phyloP scores from a whole-genome alignment of 2,113 vertebrate species.

The Gymnocephalus cernua region DNA sequence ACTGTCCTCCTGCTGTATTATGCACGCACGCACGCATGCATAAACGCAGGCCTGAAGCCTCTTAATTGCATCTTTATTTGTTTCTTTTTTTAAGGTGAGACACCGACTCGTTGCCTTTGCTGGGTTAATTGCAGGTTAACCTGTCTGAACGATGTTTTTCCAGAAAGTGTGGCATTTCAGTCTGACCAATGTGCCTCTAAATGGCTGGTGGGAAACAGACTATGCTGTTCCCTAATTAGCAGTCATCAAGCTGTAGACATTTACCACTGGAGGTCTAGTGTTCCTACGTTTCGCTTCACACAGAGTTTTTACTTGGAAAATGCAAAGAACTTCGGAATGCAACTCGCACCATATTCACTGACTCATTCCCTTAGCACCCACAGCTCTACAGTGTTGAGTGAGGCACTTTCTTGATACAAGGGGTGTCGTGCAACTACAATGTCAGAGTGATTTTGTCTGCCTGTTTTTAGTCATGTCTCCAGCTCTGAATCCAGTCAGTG shows the following conservation, averaged over 20 bases:
- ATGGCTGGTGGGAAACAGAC: slow-evolving; percentile 2
- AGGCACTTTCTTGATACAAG: slow-evolving; percentile 22
- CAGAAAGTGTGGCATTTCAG: slow-evolving; percentile 30
- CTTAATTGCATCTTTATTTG: slow-evolving; percentile 37
- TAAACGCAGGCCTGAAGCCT: no score
- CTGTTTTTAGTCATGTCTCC: not conserved
- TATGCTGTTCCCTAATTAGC: slow-evolving; percentile 26
- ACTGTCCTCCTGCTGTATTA: slow-evolving; percentile 32
- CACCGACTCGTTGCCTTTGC: slow-evolving; percentile 11
- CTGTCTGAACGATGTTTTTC: slow-evolving; percentile 17
- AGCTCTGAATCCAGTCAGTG: not conserved
- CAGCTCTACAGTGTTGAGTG: not conserved
- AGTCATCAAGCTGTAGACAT: slow-evolving; percentile 20
- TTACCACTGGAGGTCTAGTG: not conserved
- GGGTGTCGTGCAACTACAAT: not conserved
- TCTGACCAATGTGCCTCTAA: slow-evolving; percentile 11
- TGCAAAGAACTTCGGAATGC: not conserved
- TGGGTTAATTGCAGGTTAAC: slow-evolving; percentile 61
- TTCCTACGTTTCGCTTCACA: not conserved
- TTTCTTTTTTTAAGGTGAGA: slow-evolving; percentile 10
- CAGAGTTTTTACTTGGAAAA: not conserved
- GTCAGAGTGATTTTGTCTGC: slow-evolving; percentile 7
- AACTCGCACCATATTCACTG: not conserved
- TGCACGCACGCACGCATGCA: slow-evolving; percentile 25
- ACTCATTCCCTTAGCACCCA: not conserved